phyloP scores from a whole-genome alignment of 2,888 invertebrate species.

The Macrosiphum euphorbiae region DNA sequence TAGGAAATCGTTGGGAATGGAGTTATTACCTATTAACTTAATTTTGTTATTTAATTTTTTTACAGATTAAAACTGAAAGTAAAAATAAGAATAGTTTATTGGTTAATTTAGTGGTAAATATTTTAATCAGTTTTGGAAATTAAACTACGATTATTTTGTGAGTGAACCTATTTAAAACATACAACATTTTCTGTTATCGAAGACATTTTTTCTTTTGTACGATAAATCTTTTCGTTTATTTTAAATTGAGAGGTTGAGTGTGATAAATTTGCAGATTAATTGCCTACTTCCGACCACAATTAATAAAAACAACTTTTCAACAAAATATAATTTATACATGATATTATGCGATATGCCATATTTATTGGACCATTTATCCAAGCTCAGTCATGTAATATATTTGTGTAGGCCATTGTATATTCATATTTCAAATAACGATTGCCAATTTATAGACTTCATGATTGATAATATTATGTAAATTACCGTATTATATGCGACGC shows the following conservation, averaged over 20 bases:
- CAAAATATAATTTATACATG: background rate
- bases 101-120: background rate
- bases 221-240: background rate
- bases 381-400: background rate
- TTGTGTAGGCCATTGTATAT: background rate
- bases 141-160: background rate
- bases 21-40: background rate
- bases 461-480: constrained; percentile 20
- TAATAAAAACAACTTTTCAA: background rate
- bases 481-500: background rate
- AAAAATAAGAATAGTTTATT: background rate
- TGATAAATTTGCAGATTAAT: background rate
- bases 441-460: background rate
- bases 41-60: background rate
- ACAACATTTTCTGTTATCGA: background rate
- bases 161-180: background rate
- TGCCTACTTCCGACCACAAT: background rate
- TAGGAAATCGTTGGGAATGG: background rate
- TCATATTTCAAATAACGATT: background rate
- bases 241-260: background rate
- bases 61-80: background rate
- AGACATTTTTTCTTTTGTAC: background rate
- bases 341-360: background rate
- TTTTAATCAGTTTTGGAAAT: background rate
- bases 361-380: background rate